phyloP scores from a whole-genome alignment of 2,888 invertebrate species.

The Galerucella calmariensis region DNA sequence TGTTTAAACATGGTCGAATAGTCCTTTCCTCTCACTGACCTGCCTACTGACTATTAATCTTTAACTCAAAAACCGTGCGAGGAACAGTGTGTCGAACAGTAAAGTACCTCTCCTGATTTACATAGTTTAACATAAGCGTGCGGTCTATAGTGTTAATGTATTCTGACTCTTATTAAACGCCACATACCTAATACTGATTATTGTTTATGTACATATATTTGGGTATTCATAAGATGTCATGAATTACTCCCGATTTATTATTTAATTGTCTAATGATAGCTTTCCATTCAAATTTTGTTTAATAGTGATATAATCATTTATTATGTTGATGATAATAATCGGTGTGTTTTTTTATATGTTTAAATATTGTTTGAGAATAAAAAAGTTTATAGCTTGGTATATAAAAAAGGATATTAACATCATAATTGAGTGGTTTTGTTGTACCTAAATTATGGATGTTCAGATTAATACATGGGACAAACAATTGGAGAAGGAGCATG shows the following conservation, averaged over 20 bases:
- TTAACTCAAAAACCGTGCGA: slow-evolving; percentile 46
- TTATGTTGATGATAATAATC: slow-evolving; percentile 28
- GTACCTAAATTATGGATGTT: no score
- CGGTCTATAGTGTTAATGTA: slow-evolving; percentile 54
- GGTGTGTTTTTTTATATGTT: not conserved
- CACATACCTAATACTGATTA: slow-evolving; percentile 53
- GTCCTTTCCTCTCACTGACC: slow-evolving; percentile 27
- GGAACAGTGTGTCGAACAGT: slow-evolving; percentile 47
- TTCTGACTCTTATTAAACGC: slow-evolving; percentile 54
- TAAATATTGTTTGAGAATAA: not conserved
- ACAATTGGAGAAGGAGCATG: no score
- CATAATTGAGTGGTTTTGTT: not conserved
- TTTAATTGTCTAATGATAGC: slow-evolving; percentile 35
- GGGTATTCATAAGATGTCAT: slow-evolving; percentile 41
- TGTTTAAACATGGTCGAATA: not conserved
- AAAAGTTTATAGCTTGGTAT: not conserved
- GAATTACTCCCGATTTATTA: slow-evolving; percentile 39
- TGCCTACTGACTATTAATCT: slow-evolving; percentile 47
- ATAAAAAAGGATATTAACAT: no score
- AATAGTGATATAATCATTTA: slow-evolving; percentile 28
- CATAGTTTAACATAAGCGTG: slow-evolving; percentile 60
- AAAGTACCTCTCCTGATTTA: slow-evolving; percentile 53
- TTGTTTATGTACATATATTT: slow-evolving; percentile 42
- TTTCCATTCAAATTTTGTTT: slow-evolving; percentile 31
- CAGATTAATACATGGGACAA: no score